These are phyloP conservation scores for Hyposmocoma kahamanoa DNA, from an alignment of 1,140 invertebrate species.

Conservation along the genomic window DNA sequence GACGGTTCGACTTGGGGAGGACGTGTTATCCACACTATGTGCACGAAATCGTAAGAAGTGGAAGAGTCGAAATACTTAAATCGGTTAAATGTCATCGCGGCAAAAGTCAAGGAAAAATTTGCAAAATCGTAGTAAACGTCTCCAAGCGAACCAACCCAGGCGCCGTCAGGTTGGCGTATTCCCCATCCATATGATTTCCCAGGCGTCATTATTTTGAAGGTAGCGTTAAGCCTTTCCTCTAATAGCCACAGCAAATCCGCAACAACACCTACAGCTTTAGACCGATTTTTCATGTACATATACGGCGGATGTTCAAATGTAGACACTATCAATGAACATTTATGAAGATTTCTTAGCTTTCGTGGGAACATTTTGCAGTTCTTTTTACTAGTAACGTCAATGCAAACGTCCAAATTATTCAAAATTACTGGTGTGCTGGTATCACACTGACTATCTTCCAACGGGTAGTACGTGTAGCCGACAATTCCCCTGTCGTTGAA, in stretches of 20 bases:
- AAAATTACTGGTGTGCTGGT: conserved; percentile 3
- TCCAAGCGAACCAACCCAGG: conserved; percentile 8
- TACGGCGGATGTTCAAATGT: conserved; percentile 9
- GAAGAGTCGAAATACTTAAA: not conserved
- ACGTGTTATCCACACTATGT: not conserved
- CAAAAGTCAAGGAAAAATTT: conserved; percentile 7
- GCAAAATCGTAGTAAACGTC: conserved; percentile 8
- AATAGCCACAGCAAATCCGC: conserved; percentile 4
- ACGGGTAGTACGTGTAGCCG: conserved; percentile 6
- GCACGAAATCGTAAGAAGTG: not conserved
- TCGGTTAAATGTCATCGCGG: not conserved
- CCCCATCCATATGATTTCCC: conserved; percentile 6
- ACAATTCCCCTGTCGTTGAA: not conserved
- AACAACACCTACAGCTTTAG: not conserved
- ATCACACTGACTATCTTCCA: conserved; percentile 2
- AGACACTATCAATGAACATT: conserved; percentile 8
- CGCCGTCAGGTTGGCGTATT: not conserved
- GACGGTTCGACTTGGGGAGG: conserved; percentile 15
- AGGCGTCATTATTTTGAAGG: conserved; percentile 9
- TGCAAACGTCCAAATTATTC: not conserved
- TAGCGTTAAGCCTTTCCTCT: conserved; percentile 4
- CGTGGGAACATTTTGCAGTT: conserved; percentile 1
- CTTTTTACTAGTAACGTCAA: not conserved
- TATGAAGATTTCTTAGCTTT: conserved; percentile 4
- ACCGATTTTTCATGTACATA: not conserved